Evolutionary conservation across 2,797 vertebrate genomes (phyloP), one percentile per base, ranked within the genome.

Genomic region (Manis javanica): DNA sequence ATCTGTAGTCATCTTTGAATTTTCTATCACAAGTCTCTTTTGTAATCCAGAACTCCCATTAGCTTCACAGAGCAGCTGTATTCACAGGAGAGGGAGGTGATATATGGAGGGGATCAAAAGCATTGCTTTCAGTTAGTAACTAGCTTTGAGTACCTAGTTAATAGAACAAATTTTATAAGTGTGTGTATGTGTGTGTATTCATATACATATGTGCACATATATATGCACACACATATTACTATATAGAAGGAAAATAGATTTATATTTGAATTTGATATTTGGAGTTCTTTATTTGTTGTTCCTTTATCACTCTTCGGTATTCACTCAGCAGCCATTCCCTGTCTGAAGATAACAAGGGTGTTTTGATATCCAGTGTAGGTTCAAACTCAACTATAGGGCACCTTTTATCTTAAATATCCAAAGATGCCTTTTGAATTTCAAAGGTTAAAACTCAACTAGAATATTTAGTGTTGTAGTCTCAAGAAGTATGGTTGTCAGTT

Each of bases 391-490:
- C 49, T 81, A 57, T 72, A 39, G 88, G 51, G 19, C 18, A 29
- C 63, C 51, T 81, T 91, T 92, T 90, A 85, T 75, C 91, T 90
- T 92, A 92, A 81, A 31, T 93, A 85, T 89, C 96, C 95, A 97
- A 95, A 90, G 93, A 97, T 94, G 81, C 63, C 90, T 94, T 96
- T 93, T 94, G 88, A 96, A 96, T 86, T 95, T 96, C 59, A 96
- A 79, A 83, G 71, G 46, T 81, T 87, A 74, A 92, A n/a, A 37
- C 0, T 51, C 53, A 96, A 34, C 77, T 94, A 57, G 86, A 81
- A 5, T 61, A 85, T 87, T 97, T 94, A 74, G 37, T 64, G 19
- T 79, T 15, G 1, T 78, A 87, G 88, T 75, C 72, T 18, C 68
- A 94, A 92, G 72, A 97, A 96, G 63, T 88, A 71, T 53, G 42